A percentile compares a stretch with the other conserved stretches of the same genome.
These are phyloP conservation scores for Spea multiplicata DNA, from an alignment of 2,113 vertebrate species.

Conservation along the genomic window DNA sequence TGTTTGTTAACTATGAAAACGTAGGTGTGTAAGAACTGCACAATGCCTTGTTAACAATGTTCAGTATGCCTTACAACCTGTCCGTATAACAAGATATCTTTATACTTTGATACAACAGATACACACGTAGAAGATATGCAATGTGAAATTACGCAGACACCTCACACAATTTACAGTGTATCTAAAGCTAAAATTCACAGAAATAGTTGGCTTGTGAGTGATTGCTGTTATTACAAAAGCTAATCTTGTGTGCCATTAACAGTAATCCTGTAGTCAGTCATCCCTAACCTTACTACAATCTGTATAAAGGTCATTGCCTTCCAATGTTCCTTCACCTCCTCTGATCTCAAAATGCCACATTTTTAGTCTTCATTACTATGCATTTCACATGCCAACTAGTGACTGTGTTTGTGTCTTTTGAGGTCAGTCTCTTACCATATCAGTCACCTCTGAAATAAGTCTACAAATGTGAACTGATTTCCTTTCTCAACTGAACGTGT, in stretches of 20 bases:
- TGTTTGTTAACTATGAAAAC: constrained; percentile 78
- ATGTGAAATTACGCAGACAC: constrained; percentile 64
- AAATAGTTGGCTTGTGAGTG: constrained; percentile 63
- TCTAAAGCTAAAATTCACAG: constrained; percentile 66
- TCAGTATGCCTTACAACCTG: constrained; percentile 76
- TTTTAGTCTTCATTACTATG: constrained; percentile 57
- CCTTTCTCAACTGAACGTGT: constrained; percentile 27
- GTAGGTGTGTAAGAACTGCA: constrained; percentile 70
- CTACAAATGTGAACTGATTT: constrained; percentile 59
- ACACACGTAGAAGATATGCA: constrained; percentile 62
- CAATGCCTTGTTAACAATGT: constrained; percentile 75
- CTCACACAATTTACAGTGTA: constrained; percentile 70
- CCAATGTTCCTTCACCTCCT: constrained; percentile 54
- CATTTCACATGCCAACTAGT: constrained; percentile 57
- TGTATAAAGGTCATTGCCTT: constrained; percentile 42
- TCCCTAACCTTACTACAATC: constrained; percentile 37
- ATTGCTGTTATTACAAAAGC: constrained; percentile 53
- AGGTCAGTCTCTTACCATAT: constrained; percentile 55
- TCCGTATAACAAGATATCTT: constrained; percentile 75
- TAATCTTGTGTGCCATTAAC: constrained; percentile 14
- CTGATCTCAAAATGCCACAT: constrained; percentile 53
- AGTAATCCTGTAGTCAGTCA: constrained; percentile 27
- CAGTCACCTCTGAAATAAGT: constrained; percentile 63
- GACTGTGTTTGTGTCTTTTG: constrained; percentile 60
- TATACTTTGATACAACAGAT: constrained; percentile 71